Base-by-base conservation (phyloP, 2,888 invertebrate genomes). In the Liodrosophila aerea region DNA sequence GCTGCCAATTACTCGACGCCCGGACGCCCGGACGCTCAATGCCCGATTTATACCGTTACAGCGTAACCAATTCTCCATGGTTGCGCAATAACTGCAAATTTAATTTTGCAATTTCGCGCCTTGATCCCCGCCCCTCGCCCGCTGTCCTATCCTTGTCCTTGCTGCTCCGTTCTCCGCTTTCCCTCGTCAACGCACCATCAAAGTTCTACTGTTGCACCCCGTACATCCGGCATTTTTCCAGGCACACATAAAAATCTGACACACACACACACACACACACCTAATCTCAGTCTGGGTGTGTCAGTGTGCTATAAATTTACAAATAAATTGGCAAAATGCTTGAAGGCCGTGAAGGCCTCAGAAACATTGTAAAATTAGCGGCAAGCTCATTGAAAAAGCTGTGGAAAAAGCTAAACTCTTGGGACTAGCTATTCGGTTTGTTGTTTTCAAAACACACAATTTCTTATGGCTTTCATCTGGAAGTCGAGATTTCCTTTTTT, bases 11-110 rank as follows among this genome's bases (percentile, higher is more conserved):
- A 74, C 54, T 53, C 36, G 49, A 63, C 36, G 59, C 57, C 34
- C 47, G n/a, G n/a, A n/a, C n/a, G n/a, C n/a, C 12, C 15, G 31
- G 54, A 18, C 67, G 67, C 61, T 49, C 71, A 67, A 72, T 68
- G 63, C 59, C 44, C 73, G 63, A 64, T 69, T 69, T 69, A 76
- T 76, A 68, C 77, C 78, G 71, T 71, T 71, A 74, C 81, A 74
- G 64, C 47, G 80, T 84, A 68, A 84, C 77, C 76, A 76, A 85
- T 82, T 82, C 76, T 80, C 83, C 76, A 83, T 85, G 85, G 85
- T 83, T 82, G 83, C 70, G 83, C 76, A 83, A 85, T 85, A 83
- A 73, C 78, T 80, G 80, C 83, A 78, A 85, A 81, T 85, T 81
- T 81, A 78, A 81, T 81, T 84, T 80, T 63, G 80, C 82, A 75